Conservation (phyloP, 2,113 vertebrate genomes). For the Actenoides hombroni region DNA sequence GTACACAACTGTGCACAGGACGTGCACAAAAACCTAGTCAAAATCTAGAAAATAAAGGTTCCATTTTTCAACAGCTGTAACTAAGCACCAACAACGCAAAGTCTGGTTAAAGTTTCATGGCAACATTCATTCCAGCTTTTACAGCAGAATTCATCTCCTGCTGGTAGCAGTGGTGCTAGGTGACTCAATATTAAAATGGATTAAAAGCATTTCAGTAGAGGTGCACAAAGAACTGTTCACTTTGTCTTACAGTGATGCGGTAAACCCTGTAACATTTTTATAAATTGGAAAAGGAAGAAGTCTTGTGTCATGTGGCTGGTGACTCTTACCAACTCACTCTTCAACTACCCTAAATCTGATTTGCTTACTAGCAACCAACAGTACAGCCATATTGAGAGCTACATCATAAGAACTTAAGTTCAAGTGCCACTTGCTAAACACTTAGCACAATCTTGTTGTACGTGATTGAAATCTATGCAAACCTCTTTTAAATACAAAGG, state of each 20-base stretch:
- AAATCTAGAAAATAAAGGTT: neutral
- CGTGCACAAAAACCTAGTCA: neutral
- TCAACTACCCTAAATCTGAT: neutral
- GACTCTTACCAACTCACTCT: neutral
- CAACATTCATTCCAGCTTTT: neutral
- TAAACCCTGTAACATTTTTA: neutral
- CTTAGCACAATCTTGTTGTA: neutral
- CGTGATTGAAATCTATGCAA: neutral
- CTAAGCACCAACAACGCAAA: neutral
- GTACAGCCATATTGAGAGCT: neutral
- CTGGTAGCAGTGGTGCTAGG: neutral
- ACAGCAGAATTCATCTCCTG: neutral
- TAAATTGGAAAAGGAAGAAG: neutral
- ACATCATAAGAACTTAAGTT: neutral
- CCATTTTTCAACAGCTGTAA: neutral
- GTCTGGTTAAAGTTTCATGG: neutral
- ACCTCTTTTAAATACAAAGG: neutral
- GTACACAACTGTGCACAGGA: neutral
- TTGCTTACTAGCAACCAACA: neutral
- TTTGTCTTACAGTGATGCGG: neutral
- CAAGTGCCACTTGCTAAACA: neutral
- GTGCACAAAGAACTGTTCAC: neutral
- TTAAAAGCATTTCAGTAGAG: neutral
- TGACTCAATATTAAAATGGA: neutral
- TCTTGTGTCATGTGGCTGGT: neutral